Evolutionary conservation across 2,888 invertebrate species (phyloP).

Genomic region (Lepidocyrtoides sp.): DNA sequence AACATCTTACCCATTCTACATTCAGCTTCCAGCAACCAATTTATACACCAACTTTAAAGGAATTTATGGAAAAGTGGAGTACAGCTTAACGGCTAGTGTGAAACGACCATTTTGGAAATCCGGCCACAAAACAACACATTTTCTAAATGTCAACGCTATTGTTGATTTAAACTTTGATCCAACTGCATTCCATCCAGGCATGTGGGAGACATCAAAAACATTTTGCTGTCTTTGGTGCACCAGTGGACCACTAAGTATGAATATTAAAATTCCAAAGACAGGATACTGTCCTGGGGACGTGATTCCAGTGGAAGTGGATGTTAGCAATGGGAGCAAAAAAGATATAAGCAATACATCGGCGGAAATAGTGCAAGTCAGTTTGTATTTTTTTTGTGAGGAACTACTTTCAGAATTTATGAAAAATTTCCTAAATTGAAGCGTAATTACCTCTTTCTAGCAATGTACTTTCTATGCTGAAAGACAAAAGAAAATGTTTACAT

Average conservation of each 20-base stretch:
- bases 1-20: conserved; percentile 93
- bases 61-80: conserved; percentile 92
- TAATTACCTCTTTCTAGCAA: conserved; percentile 37
- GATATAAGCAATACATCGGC: conserved; percentile 88
- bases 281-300: conserved; percentile 93
- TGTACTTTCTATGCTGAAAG: conserved; percentile 67
- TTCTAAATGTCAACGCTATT: conserved; percentile 93
- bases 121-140: conserved; percentile 93
- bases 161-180: conserved; percentile 93
- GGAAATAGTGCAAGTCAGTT: conserved; percentile 41
- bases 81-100: conserved; percentile 92
- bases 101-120: conserved; percentile 93
- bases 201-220: conserved; percentile 91
- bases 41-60: conserved; percentile 94
- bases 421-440: no score
- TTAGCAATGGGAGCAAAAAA: conserved; percentile 92
- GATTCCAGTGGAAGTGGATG: conserved; percentile 91
- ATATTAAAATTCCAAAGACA: conserved; percentile 90
- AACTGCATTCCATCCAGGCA: conserved; percentile 90
- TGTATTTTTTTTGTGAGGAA: no score
- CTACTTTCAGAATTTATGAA: no score
- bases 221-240: conserved; percentile 93
- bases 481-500: not conserved
- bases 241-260: conserved; percentile 90
- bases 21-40: conserved; percentile 89